Conservation (phyloP, 2,113 vertebrate species). For the Cacatua alba region DNA sequence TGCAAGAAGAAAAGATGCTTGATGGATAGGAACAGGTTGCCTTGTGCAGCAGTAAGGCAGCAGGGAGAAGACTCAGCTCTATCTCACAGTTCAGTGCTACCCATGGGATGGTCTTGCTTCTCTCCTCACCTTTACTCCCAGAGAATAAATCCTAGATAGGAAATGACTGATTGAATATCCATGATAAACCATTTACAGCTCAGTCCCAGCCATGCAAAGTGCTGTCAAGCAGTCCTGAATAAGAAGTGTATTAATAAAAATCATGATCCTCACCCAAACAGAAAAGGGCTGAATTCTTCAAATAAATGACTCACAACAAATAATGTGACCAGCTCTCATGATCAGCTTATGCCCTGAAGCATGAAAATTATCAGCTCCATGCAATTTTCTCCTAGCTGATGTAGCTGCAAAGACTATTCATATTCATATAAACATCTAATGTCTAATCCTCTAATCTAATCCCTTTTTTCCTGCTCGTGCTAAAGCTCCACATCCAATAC, state of each 20-base stretch:
- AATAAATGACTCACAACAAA: conserved; percentile 59
- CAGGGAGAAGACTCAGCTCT: fast-evolving
- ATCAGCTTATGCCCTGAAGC: conserved; percentile 54
- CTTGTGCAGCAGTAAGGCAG: not conserved
- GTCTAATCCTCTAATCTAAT: conserved; percentile 44
- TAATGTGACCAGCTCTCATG: conserved; percentile 52
- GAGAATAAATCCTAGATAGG: not conserved
- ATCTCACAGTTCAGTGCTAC: not conserved
- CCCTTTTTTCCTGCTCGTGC: not conserved
- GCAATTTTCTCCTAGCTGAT: conserved; percentile 63
- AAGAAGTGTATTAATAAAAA: not conserved
- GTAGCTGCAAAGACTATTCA: conserved; percentile 63
- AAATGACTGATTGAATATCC: not conserved
- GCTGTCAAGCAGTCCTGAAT: not conserved
- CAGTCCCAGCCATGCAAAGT: not conserved
- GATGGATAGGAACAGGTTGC: not conserved
- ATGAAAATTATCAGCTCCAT: conserved; percentile 66
- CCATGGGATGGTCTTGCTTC: not conserved
- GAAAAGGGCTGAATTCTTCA: conserved; percentile 31
- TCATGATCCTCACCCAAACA: not conserved
- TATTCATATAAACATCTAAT: conserved; percentile 64
- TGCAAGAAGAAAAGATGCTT: not conserved
- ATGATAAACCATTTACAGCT: not conserved
- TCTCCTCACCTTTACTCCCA: not conserved
- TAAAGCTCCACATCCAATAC: not conserved